phyloP scores from a whole-genome alignment of 1,140 invertebrate species.

The Zaprionus davidi region DNA sequence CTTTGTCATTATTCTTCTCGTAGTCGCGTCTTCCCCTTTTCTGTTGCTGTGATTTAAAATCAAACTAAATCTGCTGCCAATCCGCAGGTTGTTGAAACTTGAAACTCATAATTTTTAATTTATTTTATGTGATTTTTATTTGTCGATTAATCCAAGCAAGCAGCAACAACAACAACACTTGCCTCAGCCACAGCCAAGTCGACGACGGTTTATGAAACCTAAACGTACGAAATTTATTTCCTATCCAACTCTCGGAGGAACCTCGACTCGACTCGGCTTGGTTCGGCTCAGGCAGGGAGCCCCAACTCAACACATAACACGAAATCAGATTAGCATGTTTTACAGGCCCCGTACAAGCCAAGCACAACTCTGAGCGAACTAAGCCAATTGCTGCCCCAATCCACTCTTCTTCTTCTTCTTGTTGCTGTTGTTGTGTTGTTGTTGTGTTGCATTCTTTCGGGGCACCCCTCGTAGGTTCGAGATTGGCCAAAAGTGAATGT shows the following conservation, averaged over 20 bases:
- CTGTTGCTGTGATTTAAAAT: constrained; percentile 65
- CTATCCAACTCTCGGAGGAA: constrained; percentile 28
- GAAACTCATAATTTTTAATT: constrained; percentile 83
- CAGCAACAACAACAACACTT: constrained; percentile 37
- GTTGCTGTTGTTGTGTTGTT: not conserved
- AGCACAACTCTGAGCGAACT: constrained; percentile 56
- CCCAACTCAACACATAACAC: constrained; percentile 77
- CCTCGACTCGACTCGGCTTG: constrained; percentile 48
- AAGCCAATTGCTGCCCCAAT: constrained; percentile 67
- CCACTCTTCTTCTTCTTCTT: not conserved
- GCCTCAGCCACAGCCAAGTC: constrained; percentile 13
- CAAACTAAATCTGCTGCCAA: constrained; percentile 80
- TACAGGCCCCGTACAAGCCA: constrained; percentile 66
- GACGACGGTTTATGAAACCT: constrained; percentile 81
- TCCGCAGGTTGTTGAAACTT: constrained; percentile 78
- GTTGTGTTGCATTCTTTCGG: constrained; percentile 45
- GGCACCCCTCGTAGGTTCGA: constrained; percentile 24
- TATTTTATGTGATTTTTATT: constrained; percentile 83
- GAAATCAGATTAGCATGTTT: constrained; percentile 82
- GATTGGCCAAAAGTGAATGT: constrained; percentile 71
- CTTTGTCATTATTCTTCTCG: constrained; percentile 55
- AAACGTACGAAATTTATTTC: constrained; percentile 82
- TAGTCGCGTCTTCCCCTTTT: not conserved
- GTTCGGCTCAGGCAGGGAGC: constrained; percentile 7
- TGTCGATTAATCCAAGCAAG: constrained; percentile 74